Percentiles rank a stretch among this genome's conserved stretches.
Conservation (phyloP, 2,888 invertebrate genomes). For the Theretra japonica region DNA sequence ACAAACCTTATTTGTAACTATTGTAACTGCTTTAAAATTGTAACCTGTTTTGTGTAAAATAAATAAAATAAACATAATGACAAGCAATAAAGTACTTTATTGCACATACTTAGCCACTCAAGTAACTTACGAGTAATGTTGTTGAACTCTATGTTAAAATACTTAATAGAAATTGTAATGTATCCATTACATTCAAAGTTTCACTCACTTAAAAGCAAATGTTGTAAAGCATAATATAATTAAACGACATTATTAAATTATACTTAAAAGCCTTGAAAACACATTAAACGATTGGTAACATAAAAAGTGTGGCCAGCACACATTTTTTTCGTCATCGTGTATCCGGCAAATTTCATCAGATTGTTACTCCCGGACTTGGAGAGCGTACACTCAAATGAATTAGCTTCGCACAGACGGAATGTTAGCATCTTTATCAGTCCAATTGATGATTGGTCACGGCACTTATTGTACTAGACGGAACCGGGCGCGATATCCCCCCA, state of each 20-base stretch:
- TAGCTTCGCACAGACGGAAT: slow-evolving; percentile 36
- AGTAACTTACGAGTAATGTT: too few relatives aligned
- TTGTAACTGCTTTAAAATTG: too few relatives aligned
- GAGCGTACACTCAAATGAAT: slow-evolving; percentile 40
- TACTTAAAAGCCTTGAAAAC: slow-evolving; percentile 25
- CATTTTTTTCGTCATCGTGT: slow-evolving; percentile 21
- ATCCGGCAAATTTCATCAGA: slow-evolving; percentile 40
- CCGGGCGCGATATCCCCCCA: background rate
- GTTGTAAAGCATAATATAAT: slow-evolving; percentile 14
- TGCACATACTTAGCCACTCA: too few relatives aligned
- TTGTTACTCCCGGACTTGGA: slow-evolving; percentile 54
- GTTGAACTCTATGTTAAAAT: background rate
- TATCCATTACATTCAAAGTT: background rate
- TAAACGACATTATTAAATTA: background rate
- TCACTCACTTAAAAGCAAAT: background rate
- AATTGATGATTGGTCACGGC: slow-evolving; percentile 31
- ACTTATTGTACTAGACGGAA: slow-evolving; percentile 24
- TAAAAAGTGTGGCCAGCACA: slow-evolving; percentile 20
- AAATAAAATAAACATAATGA: too few relatives aligned
- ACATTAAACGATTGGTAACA: slow-evolving; percentile 26
- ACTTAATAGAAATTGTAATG: background rate
- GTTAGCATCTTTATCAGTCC: slow-evolving; percentile 29
- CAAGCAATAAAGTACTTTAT: too few relatives aligned
- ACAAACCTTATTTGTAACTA: too few relatives aligned
- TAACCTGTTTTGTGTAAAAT: too few relatives aligned